These are phyloP conservation scores for Asarcornis scutulata DNA, from an alignment of 2,113 vertebrate genomes.

Conservation along the genomic window DNA sequence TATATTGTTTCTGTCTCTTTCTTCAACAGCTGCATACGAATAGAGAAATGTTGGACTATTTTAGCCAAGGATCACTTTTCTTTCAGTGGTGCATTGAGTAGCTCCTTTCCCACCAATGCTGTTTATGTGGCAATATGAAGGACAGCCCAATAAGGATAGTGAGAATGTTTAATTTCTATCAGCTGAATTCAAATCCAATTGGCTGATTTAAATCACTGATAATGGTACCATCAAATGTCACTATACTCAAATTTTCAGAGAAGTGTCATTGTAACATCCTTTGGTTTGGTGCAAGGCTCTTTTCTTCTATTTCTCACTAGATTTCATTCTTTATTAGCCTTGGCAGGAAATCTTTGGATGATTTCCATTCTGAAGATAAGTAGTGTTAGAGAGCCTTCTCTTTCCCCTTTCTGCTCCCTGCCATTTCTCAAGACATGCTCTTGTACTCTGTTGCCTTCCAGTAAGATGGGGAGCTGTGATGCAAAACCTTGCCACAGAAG, in stretches of 20 bases:
- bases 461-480: neutral
- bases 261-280: neutral
- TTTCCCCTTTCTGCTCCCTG: neutral
- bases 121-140: neutral
- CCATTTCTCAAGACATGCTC: neutral
- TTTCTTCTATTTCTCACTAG: neutral
- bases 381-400: neutral
- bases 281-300: neutral
- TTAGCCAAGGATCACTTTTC: neutral
- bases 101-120: neutral
- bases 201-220: neutral
- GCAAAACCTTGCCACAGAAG: neutral
- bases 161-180: neutral
- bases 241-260: neutral
- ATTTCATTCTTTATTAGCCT: neutral
- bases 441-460: neutral
- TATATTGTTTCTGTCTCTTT: neutral
- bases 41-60: neutral
- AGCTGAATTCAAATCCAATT: neutral
- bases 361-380: neutral
- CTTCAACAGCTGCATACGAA: neutral
- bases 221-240: neutral
- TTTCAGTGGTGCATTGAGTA: neutral
- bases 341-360: neutral
- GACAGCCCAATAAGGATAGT: neutral